phyloP scores from a whole-genome alignment of 2,113 vertebrate genomes.

The Rhynchopsitta pachyrhyncha region DNA sequence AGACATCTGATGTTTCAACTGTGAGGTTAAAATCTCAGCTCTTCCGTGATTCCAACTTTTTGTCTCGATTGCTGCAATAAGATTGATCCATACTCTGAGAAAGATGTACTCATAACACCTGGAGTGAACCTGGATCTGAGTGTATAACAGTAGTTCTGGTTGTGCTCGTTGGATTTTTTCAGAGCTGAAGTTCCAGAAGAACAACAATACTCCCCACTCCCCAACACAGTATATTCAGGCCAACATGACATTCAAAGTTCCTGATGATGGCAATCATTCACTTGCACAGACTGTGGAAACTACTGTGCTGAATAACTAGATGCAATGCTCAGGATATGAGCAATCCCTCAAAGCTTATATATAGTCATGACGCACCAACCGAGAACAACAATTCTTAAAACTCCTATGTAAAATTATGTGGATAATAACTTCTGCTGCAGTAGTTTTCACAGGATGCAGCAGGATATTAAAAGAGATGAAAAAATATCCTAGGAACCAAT shows the following conservation, averaged over 20 bases:
- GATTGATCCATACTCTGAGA: background rate
- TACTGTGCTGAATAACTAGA: background rate
- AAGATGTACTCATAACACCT: background rate
- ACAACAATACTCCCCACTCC: background rate
- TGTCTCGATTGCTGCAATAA: background rate
- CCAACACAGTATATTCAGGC: background rate
- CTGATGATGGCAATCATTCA: background rate
- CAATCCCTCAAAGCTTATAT: background rate
- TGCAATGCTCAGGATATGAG: background rate
- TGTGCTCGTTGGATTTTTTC: background rate
- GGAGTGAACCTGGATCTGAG: background rate
- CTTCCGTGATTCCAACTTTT: background rate
- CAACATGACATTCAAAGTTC: background rate
- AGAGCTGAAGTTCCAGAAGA: background rate
- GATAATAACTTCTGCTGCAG: background rate
- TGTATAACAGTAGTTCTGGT: background rate
- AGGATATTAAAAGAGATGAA: background rate
- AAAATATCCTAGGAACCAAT: background rate
- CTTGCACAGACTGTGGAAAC: background rate
- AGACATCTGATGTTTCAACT: background rate
- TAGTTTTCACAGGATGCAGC: background rate
- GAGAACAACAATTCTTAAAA: background rate
- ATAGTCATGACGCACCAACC: background rate
- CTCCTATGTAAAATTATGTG: background rate
- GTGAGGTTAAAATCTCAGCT: background rate